A percentile compares a stretch with the other conserved stretches of the same genome.
These are phyloP conservation scores for Streptopelia turtur DNA, from an alignment of 2,797 vertebrate genomes.

Conservation along the genomic window DNA sequence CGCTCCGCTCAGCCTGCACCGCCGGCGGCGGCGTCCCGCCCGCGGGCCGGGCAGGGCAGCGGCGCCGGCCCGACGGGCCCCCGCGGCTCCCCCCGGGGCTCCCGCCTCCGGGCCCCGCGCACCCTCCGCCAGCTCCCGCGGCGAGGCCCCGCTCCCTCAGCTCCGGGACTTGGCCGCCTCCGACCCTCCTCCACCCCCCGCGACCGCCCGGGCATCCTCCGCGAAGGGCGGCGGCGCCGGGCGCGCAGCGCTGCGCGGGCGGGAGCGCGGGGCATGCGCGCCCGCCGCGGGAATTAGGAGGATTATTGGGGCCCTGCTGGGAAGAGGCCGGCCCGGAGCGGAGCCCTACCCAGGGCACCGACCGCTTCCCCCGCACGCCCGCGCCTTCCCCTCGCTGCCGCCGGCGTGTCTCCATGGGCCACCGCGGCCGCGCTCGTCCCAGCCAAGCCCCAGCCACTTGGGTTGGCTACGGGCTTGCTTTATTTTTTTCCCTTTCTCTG, in stretches of 20 bases:
- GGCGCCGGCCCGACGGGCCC: slow-evolving; percentile 31
- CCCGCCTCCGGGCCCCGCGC: background rate
- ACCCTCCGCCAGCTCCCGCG: background rate
- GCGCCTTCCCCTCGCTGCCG: background rate
- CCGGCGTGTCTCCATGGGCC: background rate
- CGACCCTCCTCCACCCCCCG: background rate
- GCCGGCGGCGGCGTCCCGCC: background rate
- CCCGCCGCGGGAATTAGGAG: slow-evolving; percentile 23
- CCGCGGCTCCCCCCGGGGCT: background rate
- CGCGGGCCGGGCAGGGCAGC: background rate
- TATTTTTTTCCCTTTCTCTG: no score
- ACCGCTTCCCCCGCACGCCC: background rate
- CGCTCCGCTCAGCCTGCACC: background rate
- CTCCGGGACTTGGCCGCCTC: background rate
- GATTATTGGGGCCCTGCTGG: slow-evolving; percentile 3
- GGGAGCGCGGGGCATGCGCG: background rate
- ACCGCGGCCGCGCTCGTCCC: background rate
- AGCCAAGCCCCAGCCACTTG: background rate
- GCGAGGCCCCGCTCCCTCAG: background rate
- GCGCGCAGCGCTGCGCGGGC: background rate
- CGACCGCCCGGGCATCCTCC: background rate
- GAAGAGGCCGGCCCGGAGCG: slow-evolving; percentile 10
- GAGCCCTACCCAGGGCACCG: background rate
- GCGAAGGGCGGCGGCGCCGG: background rate
- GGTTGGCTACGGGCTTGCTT: background rate